Conservation (phyloP, 2,797 vertebrate genomes). For the Tarsius wallacei region DNA sequence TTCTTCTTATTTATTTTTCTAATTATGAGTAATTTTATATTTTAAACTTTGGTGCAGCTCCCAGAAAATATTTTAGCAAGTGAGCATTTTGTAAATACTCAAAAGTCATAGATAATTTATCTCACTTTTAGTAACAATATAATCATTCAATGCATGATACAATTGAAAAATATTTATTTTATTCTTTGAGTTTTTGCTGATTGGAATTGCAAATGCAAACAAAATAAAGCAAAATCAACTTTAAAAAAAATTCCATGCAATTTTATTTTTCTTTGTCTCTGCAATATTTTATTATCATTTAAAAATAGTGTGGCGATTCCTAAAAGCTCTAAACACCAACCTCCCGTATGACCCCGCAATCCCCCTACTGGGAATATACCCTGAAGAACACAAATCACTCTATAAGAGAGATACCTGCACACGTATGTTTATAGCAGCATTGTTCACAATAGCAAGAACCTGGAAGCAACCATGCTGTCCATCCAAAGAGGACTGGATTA, state of each 20-base stretch:
- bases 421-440: too few species aligned
- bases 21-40: conserved; percentile 34
- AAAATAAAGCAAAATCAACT: background rate
- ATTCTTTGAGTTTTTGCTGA: background rate
- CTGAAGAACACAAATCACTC: too few species aligned
- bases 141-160: background rate
- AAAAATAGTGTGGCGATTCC: too few species aligned
- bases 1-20: background rate
- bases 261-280: background rate
- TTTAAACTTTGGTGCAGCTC: conserved; percentile 18
- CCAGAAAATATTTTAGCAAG: conserved; percentile 60
- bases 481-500: too few species aligned
- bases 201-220: background rate
- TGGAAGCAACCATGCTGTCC: too few species aligned
- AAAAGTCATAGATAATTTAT: conserved; percentile 16
- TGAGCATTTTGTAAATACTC: background rate
- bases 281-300: background rate
- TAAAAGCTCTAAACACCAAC: too few species aligned
- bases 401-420: too few species aligned
- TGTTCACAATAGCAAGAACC: too few species aligned
- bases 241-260: background rate
- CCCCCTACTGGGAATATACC: too few species aligned
- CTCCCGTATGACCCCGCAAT: too few species aligned
- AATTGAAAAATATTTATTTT: background rate
- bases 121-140: background rate